Percentiles rank a stretch among this genome's conserved stretches.
Evolutionary conservation across 2,113 vertebrate species (phyloP).

Genomic region (Furnarius figulus): DNA sequence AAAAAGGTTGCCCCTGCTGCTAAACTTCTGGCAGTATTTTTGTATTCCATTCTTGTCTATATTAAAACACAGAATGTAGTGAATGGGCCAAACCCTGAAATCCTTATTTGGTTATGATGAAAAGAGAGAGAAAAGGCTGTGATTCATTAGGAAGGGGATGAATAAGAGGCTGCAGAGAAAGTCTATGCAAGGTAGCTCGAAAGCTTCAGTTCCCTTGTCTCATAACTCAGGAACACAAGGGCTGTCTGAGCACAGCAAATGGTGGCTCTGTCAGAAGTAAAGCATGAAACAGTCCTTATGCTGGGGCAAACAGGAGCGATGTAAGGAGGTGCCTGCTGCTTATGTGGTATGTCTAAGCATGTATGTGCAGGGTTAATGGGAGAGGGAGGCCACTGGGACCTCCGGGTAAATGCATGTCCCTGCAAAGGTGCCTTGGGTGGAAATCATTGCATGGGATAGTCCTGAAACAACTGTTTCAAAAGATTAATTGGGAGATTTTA

Average conservation of each 20-base stretch:
- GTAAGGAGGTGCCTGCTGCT: not conserved
- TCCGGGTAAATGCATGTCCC: not conserved
- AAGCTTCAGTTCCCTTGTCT: not conserved
- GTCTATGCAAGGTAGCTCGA: not conserved
- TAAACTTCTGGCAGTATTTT: slow-evolving; percentile 44
- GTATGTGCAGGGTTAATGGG: not conserved
- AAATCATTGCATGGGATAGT: not conserved
- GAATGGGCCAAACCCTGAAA: slow-evolving; percentile 49
- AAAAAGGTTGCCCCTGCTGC: slow-evolving; percentile 42
- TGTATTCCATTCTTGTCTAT: slow-evolving; percentile 43
- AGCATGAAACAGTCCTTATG: not conserved
- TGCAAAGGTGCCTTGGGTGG: not conserved
- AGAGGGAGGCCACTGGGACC: not conserved
- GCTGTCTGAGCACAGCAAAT: not conserved
- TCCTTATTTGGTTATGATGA: slow-evolving; percentile 43
- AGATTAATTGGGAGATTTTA: not conserved
- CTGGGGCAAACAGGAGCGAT: not conserved
- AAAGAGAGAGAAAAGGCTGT: slow-evolving; percentile 20
- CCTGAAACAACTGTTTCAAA: not conserved
- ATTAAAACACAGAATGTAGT: slow-evolving; percentile 44
- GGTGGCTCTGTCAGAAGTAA: not conserved
- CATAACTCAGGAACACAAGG: not conserved
- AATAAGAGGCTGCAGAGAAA: not conserved
- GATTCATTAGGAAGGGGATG: slow-evolving; percentile 24
- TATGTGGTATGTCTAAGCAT: not conserved